Base-by-base conservation (phyloP, 2,797 vertebrate species). In the Eurystomus glaucurus region DNA sequence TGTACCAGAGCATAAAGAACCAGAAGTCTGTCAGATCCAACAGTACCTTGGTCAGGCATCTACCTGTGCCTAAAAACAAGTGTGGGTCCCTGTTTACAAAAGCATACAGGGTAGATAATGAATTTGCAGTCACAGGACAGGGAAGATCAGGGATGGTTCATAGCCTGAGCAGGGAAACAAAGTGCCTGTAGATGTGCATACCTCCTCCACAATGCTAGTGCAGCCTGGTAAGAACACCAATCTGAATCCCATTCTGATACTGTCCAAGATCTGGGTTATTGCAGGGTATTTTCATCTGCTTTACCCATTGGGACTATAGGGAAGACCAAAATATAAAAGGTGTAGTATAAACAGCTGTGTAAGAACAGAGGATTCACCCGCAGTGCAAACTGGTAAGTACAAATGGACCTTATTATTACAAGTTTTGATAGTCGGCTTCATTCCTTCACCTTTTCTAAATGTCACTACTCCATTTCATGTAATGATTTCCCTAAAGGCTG, bases 121-220 rank as follows among this genome's bases (percentile, higher is more conserved):
- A 19, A 52, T 83, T 76, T 77, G 20, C 31, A 88, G 0, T 61
- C 23, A 31, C 4, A 18, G 16, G 11, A 6, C 26, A 51, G 39
- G 21, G 51, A 75, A n/a, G 5, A 14, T 29, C 2, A 3, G 11
- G 35, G 6, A 31, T 43, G 5, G 7, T 33, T 79, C 1, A 1
- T 37, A 50, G 13, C 65, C 16, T 66, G 28, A 65, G 21, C 0
- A 2, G 2, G 9, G 6, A 84, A 74, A 41, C 20, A 33, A 51
- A 41, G 14, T 55, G 14, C 14, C 13, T 39, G 16, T 9, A 45
- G 5, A 23, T 35, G 6, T 45, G 48, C 50, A 35, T 2, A 21
- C 25, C 15, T 51, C 18, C 18, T 81, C 46, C 35, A 33, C 9
- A 7, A 21, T 10, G 18, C 25, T 41, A 51, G 26, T 57, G 48